Base-by-base conservation (phyloP, 2,888 invertebrate species). In the Apotomis betuletana region DNA sequence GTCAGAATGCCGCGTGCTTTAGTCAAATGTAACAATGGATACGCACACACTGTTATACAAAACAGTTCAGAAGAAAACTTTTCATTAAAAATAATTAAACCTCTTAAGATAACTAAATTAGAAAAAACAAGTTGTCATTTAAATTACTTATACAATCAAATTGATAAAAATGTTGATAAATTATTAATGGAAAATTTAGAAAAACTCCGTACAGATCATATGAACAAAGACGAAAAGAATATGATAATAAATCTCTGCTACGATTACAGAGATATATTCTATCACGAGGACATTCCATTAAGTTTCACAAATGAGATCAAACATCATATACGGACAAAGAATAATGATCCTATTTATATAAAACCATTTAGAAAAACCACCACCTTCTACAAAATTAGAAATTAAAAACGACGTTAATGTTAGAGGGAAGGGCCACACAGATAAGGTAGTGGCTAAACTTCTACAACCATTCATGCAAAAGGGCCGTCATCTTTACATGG, bases 281-380 rank as follows among this genome's bases (percentile, higher is more conserved):
- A 62, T 52, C 44, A 61, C n/a, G 69, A 62, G 3, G 46, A 61
- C 6, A 69, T 62, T 12, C 69, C 69, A 15, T 55, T 69, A 38
- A 69, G 36, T 51, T 69, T 62, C 54, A 69, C 69, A 4, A 27
- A 69, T 27, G 46, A 69, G 6, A 36, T 69, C 12, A 62, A 69
- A 44, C 69, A 69, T 38, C 38, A 62, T 12, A 69, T 69, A 36
- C 36, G 61, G 5, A 62, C 69, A 8, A 69, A 69, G 5, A 55
- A 61, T 59, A 52, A 60, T 36, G 36, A 52, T 46, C 69, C 69
- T 5, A 73, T 69, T 60, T 69, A 73, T 58, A 65, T 68, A 27
- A 52, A 68, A 60, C 73, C 60, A n/a, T 67, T 59, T 73, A 61
- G 69, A n/a, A n/a, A n/a, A n/a, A 57, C 64, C 68, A 67, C 62